Evolutionary conservation across 2,888 invertebrate species (phyloP).

Genomic region (Nomada ruficornis): DNA sequence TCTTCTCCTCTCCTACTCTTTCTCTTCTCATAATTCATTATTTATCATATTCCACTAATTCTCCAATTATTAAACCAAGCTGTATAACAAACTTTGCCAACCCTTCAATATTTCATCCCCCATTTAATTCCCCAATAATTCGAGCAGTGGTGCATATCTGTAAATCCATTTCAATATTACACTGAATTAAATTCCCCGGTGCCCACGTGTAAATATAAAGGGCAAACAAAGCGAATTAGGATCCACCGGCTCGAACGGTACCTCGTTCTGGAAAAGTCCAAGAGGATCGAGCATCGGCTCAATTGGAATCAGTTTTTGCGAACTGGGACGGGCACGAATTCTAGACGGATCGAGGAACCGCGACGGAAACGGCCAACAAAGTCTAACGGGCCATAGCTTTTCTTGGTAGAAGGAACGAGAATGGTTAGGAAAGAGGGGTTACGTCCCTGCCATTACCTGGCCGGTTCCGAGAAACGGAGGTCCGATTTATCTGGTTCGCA

Average conservation of each 20-base stretch:
- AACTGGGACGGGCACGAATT: conserved; percentile 29
- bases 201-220: too few species aligned
- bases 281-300: not conserved
- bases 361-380: conserved; percentile 38
- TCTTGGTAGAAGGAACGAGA: conserved; percentile 54
- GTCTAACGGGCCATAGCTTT: conserved; percentile 58
- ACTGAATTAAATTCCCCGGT: too few species aligned
- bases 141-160: too few species aligned
- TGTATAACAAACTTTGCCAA: too few species aligned
- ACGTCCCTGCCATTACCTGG: conserved; percentile 75
- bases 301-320: conserved; percentile 36
- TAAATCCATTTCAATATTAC: too few species aligned
- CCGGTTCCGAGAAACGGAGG: conserved; percentile 78
- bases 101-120: too few species aligned
- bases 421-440: conserved; percentile 57
- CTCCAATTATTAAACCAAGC: too few species aligned
- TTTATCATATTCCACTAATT: too few species aligned
- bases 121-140: too few species aligned
- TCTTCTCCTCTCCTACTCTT: too few species aligned
- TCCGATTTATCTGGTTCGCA: conserved; percentile 80
- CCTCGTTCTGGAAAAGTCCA: not conserved
- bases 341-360: conserved; percentile 30
- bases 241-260: conserved; percentile 20
- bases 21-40: too few species aligned
- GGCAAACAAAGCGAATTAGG: conserved; percentile 8